These are phyloP conservation scores for Corvus moneduloides DNA, from an alignment of 2,113 vertebrate genomes.

Conservation along the genomic window DNA sequence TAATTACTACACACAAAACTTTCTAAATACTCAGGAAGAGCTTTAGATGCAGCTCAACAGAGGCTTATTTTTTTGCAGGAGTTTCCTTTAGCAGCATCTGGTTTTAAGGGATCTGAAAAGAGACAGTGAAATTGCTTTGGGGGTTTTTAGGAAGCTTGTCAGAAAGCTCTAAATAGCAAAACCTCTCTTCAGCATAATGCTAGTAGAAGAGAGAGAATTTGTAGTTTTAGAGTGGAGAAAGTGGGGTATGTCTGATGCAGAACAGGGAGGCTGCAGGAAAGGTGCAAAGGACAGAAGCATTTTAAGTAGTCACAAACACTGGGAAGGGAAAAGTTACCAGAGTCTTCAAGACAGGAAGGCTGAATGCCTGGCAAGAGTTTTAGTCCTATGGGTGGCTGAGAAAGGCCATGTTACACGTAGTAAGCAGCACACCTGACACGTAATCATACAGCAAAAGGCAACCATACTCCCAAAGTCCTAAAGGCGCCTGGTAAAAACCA, in stretches of 20 bases:
- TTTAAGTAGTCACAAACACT: not conserved
- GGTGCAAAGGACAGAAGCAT: not conserved
- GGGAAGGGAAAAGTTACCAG: not conserved
- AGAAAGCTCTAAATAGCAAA: not conserved
- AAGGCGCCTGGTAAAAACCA: not conserved
- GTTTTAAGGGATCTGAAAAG: not conserved
- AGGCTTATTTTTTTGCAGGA: not conserved
- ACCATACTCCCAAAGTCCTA: not conserved
- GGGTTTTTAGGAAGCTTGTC: not conserved
- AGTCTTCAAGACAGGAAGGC: not conserved
- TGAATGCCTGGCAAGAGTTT: not conserved
- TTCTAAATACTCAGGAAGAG: not conserved
- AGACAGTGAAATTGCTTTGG: not conserved
- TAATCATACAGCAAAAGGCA: not conserved
- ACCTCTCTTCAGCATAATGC: not conserved
- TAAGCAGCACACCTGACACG: not conserved
- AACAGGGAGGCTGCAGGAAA: not conserved
- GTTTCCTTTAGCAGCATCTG: not conserved
- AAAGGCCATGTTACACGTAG: rapidly evolving
- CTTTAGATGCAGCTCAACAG: not conserved
- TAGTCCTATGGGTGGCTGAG: not conserved
- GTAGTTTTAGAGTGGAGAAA: not conserved
- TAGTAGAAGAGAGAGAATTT: not conserved
- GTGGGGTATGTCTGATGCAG: not conserved
- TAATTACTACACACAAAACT: not conserved